phyloP scores from a whole-genome alignment of 2,113 vertebrate genomes.

The Laterallus jamaicensis region DNA sequence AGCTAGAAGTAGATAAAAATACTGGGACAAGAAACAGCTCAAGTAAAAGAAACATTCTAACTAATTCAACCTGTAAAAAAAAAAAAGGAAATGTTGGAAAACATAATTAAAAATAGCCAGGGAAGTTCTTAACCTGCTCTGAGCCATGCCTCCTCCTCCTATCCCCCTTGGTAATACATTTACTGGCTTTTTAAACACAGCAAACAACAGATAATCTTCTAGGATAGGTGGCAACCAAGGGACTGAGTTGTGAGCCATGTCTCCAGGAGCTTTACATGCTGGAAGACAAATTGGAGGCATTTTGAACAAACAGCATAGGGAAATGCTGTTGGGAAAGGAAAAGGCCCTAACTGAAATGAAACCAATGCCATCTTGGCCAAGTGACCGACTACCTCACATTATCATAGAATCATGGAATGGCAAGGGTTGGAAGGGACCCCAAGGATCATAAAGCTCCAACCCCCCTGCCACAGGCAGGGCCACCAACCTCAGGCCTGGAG shows the following conservation, averaged over 20 bases:
- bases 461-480: too few relatives aligned
- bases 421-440: too few relatives aligned
- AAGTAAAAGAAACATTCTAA: neutral
- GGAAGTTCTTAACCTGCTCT: neutral
- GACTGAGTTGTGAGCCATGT: neutral
- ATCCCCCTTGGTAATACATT: neutral
- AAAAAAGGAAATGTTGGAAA: neutral
- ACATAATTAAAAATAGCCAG: neutral
- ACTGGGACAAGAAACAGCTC: neutral
- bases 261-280: neutral
- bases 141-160: neutral
- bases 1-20: neutral
- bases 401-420: too few relatives aligned
- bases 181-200: neutral
- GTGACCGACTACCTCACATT: neutral
- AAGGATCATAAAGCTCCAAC: too few relatives aligned
- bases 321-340: neutral
- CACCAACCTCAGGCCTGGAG: too few relatives aligned
- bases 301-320: neutral
- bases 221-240: neutral
- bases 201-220: neutral
- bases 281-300: neutral
- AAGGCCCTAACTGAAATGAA: neutral
- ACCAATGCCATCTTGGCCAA: neutral
- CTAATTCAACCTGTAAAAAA: neutral